Evolutionary conservation across 2,113 vertebrate species (phyloP), one percentile per base, ranked within the genome.

Genomic region (Gymnorhina tibicen): DNA sequence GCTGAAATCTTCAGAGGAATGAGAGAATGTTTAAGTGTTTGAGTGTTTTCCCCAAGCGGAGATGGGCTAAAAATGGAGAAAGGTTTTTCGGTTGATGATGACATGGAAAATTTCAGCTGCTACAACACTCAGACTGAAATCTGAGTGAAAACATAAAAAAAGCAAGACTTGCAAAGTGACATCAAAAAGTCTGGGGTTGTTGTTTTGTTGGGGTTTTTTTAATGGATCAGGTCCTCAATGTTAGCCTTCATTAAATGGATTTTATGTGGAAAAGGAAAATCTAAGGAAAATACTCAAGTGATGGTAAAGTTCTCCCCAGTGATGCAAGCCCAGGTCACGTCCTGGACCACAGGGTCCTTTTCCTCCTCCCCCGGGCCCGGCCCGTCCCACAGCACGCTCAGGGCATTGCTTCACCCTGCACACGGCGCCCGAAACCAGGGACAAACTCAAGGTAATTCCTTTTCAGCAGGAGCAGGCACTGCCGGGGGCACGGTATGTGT

Each of bases 101-200:
- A 23, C 39, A 18, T 0, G 1, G 35, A 33, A 66, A 56, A 52
- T 72, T 73, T 66, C 58, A 93, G 56, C 35, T 69, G 19, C 68
- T 28, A 13, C 46, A 50, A 13, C 20, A 30, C 10, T 7, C 11
- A 28, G 46, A 35, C 13, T 32, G 27, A 42, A 68, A 32, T 33
- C 7, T 49, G 33, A 21, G 22, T 9, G 47, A 39, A 28, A 64
- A 63, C 11, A 44, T 20, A 22, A 20, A 17, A 60, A 8, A 2
- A 37, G 17, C 10, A 9, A 41, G 46, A 41, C 17, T 64, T 22
- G 55, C 26, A 87, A 77, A 82, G 13, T 56, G 78, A 20, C 2
- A 0, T 6, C 22, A 5, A 2, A 7, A n/a, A 28, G 7, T 6
- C 5, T 41, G 46, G 14, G 4, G 2, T 6, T 9, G 8, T 11